phyloP scores from a whole-genome alignment of 2,888 invertebrate species.

The Ecliptopera silaceata region DNA sequence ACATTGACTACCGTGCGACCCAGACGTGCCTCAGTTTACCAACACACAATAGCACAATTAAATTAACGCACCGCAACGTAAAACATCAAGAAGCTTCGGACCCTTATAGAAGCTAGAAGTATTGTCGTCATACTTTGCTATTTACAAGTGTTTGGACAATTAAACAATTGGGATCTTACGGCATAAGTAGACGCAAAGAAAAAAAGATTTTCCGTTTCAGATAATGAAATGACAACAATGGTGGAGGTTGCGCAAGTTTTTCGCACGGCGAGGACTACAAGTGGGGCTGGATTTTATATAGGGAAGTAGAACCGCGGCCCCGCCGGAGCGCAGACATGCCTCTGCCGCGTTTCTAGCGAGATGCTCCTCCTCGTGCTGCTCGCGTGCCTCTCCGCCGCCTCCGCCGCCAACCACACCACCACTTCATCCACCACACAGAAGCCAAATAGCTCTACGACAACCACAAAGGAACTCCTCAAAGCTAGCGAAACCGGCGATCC shows the following conservation, averaged over 20 bases:
- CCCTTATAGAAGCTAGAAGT: constrained; percentile 42
- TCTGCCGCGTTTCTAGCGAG: constrained; percentile 66
- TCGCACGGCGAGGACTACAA: constrained; percentile 69
- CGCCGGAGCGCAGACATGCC: constrained; percentile 76
- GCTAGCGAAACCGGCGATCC: constrained; percentile 86
- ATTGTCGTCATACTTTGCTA: constrained; percentile 58
- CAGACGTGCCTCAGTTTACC: constrained; percentile 45
- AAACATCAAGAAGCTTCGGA: constrained; percentile 40
- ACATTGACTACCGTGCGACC: constrained; percentile 70
- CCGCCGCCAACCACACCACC: constrained; percentile 51
- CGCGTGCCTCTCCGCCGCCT: constrained; percentile 55
- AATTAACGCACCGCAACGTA: constrained; percentile 46
- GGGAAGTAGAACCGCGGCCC: constrained; percentile 64
- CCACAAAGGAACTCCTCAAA: constrained; percentile 81
- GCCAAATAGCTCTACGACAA: constrained; percentile 61
- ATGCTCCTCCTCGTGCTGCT: constrained; percentile 69
- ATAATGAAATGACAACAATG: constrained; percentile 82
- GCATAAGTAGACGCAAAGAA: constrained; percentile 68
- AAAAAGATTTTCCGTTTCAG: constrained; percentile 82
- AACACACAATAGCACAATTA: constrained; percentile 67
- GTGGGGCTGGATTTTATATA: constrained; percentile 82
- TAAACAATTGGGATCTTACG: constrained; percentile 78
- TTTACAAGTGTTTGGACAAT: constrained; percentile 68
- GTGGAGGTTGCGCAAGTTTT: constrained; percentile 70
- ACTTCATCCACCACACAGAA: constrained; percentile 54